These are phyloP conservation scores for Wiebesia pumilae DNA, from an alignment of 1,140 invertebrate genomes.

Conservation along the genomic window DNA sequence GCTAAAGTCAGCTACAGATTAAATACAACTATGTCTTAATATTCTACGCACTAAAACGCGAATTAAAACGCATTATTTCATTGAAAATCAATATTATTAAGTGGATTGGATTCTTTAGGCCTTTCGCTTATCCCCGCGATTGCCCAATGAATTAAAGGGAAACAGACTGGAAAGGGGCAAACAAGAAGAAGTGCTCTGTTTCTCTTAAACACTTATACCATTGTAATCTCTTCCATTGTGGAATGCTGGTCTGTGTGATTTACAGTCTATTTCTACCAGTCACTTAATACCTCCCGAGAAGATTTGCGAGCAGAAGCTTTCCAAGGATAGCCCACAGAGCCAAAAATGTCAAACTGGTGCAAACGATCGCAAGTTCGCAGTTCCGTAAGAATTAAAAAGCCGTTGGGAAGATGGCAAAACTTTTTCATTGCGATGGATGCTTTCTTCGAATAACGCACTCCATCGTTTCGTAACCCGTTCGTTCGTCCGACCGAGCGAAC, in stretches of 20 bases:
- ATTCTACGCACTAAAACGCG: no score
- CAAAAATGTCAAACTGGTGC: not conserved
- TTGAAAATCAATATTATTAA: not conserved
- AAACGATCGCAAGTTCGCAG: not conserved
- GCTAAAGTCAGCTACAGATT: no score
- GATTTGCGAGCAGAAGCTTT: not conserved
- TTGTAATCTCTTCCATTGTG: not conserved
- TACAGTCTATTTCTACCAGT: no score
- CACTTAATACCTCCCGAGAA: not conserved
- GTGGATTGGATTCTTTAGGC: not conserved
- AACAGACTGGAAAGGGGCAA: not conserved
- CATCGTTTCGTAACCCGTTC: not conserved
- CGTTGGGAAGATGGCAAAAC: not conserved
- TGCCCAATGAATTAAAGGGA: not conserved
- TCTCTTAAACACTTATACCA: slow-evolving; percentile 1
- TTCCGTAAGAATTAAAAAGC: slow-evolving; percentile 1
- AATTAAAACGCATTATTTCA: no score
- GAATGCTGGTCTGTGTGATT: not conserved
- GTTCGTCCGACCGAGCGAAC: no score
- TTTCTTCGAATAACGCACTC: not conserved
- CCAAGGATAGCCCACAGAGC: not conserved
- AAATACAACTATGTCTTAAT: no score
- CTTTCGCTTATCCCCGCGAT: not conserved
- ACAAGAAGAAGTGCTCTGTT: not conserved
- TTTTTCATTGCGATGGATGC: not conserved